Conservation (phyloP, 2,888 invertebrate genomes). For the Acanthoscelides obtectus region DNA sequence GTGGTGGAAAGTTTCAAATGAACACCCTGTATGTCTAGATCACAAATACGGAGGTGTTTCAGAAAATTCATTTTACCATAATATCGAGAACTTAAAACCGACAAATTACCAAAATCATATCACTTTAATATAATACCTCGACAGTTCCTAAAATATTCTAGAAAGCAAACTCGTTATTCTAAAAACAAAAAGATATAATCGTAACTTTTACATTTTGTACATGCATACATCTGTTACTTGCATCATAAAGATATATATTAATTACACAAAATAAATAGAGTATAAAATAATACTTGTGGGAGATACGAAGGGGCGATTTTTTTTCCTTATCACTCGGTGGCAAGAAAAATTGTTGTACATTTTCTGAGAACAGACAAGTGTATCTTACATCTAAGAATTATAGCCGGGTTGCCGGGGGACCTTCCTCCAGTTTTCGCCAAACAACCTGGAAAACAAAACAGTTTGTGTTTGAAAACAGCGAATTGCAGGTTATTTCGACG, state of each 20-base stretch:
- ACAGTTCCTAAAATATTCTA: neutral
- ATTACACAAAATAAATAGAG: conserved; percentile 1
- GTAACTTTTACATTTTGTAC: conserved; percentile 1
- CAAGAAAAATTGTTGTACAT: conserved; percentile 2
- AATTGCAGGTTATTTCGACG: no score
- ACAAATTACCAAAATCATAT: no score
- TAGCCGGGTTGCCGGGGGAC: conserved; percentile 53
- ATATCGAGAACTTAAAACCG: no score
- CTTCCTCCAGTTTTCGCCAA: conserved; percentile 86
- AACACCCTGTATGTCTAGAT: no score
- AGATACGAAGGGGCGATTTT: neutral
- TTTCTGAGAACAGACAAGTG: neutral
- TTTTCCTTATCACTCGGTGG: neutral
- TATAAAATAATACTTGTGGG: conserved; percentile 1
- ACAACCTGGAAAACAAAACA: conserved; percentile 59
- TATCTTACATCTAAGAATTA: conserved; percentile 5
- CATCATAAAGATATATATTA: neutral
- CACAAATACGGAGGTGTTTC: no score
- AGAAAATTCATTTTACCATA: no score
- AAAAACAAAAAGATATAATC: neutral
- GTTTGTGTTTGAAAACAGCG: neutral
- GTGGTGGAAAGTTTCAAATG: no score
- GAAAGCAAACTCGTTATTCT: neutral
- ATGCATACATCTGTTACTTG: neutral
- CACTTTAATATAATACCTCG: no score